Percentiles rank a stretch among this genome's conserved stretches.
phyloP scores from a whole-genome alignment of 2,888 invertebrate species.

The Drosophila merina region DNA sequence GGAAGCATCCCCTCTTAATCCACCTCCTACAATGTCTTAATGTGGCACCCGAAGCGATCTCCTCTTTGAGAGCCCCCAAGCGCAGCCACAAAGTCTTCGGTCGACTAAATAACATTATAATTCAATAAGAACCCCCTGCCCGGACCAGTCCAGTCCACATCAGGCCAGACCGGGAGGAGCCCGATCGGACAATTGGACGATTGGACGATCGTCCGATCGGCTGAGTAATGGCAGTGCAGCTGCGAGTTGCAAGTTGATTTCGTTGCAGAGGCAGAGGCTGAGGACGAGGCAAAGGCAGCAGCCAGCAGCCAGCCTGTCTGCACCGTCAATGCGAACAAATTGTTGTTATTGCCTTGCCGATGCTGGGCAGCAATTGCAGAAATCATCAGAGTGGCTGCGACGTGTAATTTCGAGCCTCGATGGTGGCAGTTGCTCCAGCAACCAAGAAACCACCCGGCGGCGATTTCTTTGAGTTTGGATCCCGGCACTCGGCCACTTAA shows the following conservation, averaged over 20 bases:
- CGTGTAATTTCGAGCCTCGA: slow-evolving; percentile 66
- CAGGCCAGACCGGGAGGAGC: slow-evolving; percentile 37
- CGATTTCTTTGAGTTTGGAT: slow-evolving; percentile 60
- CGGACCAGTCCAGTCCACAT: slow-evolving; percentile 7
- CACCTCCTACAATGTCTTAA: slow-evolving; percentile 55
- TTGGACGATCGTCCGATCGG: slow-evolving; percentile 17
- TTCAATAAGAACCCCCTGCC: slow-evolving; percentile 64
- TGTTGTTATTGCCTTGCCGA: slow-evolving; percentile 49
- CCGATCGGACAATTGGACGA: neutral
- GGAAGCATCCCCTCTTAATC: neutral
- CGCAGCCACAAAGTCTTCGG: slow-evolving; percentile 53
- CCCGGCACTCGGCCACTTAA: slow-evolving; percentile 55
- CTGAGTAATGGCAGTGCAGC: slow-evolving; percentile 56
- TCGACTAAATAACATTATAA: slow-evolving; percentile 70
- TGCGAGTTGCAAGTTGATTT: slow-evolving; percentile 39
- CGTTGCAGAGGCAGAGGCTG: slow-evolving; percentile 1
- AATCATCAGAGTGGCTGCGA: slow-evolving; percentile 71
- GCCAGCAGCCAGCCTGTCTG: slow-evolving; percentile 72
- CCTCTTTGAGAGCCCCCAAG: slow-evolving; percentile 21
- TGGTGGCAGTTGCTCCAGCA: slow-evolving; percentile 53
- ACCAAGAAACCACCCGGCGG: slow-evolving; percentile 51
- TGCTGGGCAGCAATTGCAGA: slow-evolving; percentile 71
- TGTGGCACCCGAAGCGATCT: slow-evolving; percentile 38
- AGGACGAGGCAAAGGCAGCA: slow-evolving; percentile 6
- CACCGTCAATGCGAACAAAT: slow-evolving; percentile 32